phyloP scores from a whole-genome alignment of 2,113 vertebrate genomes.

The Oxygymnocypris stewartii region DNA sequence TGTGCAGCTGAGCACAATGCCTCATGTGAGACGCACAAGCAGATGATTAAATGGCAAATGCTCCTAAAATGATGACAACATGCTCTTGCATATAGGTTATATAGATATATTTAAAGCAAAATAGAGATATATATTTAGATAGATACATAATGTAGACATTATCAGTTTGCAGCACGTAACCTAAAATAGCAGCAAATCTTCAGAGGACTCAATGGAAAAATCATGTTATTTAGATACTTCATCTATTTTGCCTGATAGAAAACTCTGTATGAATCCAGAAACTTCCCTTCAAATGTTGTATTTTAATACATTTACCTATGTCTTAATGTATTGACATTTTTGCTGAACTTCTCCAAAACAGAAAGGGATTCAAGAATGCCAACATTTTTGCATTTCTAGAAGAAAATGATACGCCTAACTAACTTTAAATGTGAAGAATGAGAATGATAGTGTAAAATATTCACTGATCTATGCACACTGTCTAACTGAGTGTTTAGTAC shows the following conservation, averaged over 20 bases:
- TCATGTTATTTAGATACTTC: constrained; percentile 11
- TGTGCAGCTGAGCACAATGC: constrained; percentile 36
- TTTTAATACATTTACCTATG: not conserved
- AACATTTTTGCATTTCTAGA: constrained; percentile 15
- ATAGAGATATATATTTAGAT: constrained; percentile 49
- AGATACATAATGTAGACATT: constrained; percentile 51
- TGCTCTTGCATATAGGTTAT: not conserved
- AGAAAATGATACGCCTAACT: not conserved
- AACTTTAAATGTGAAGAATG: not conserved
- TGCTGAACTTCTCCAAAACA: not conserved
- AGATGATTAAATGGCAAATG: constrained; percentile 13
- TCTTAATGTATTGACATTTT: not conserved
- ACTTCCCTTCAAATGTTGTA: constrained; percentile 17
- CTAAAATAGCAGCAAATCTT: not conserved
- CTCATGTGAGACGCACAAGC: constrained; percentile 36
- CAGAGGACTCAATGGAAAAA: not conserved
- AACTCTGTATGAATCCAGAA: constrained; percentile 22
- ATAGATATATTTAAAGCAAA: constrained; percentile 51
- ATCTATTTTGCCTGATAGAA: constrained; percentile 2
- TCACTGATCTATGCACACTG: constrained; percentile 22
- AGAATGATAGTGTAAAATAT: not conserved
- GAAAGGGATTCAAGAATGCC: constrained; percentile 12
- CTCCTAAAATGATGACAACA: constrained; percentile 10
- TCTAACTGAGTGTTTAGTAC: not conserved
- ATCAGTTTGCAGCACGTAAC: constrained; percentile 30